These are phyloP conservation scores for Phyto melanocephala DNA, from an alignment of 2,888 invertebrate species.

Conservation along the genomic window DNA sequence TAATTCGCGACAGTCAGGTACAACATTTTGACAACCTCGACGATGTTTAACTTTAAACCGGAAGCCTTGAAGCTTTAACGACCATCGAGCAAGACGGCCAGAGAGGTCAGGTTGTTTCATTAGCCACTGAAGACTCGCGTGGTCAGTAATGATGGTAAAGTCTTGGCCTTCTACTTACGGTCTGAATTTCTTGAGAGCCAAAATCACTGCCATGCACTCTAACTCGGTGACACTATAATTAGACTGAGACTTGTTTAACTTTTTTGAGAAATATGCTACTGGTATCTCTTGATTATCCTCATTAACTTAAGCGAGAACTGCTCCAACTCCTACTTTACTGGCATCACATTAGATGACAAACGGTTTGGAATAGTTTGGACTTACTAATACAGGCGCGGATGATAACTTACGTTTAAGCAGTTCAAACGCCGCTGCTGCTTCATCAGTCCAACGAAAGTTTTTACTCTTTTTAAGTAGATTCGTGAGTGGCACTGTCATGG, in stretches of 20 bases:
- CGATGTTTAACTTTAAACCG: constrained; percentile 27
- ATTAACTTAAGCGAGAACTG: constrained; percentile 45
- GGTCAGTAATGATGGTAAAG: not conserved
- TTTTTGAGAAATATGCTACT: constrained; percentile 47
- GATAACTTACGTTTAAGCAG: not conserved
- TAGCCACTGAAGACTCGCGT: too few species aligned
- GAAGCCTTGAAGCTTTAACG: too few species aligned
- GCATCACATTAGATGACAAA: constrained; percentile 62
- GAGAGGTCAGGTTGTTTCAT: not conserved
- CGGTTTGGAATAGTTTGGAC: constrained; percentile 31
- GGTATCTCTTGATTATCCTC: constrained; percentile 39
- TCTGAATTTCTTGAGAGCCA: constrained; percentile 52
- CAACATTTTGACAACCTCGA: constrained; percentile 24
- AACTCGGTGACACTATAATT: constrained; percentile 59
- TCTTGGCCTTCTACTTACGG: constrained; percentile 36
- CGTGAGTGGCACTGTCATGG: constrained; percentile 1
- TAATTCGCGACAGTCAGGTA: constrained; percentile 30
- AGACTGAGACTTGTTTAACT: constrained; percentile 51
- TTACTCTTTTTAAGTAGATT: constrained; percentile 6
- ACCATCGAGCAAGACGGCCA: too few species aligned
- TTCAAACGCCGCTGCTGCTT: not conserved
- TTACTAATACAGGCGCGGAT: constrained; percentile 43
- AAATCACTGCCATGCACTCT: constrained; percentile 62
- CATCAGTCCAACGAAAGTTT: not conserved
- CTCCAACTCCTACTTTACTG: constrained; percentile 42